Percentiles rank a stretch among this genome's conserved stretches.
These are phyloP conservation scores for Zosterops pallidus DNA, from an alignment of 2,113 vertebrate genomes.

Conservation along the genomic window DNA sequence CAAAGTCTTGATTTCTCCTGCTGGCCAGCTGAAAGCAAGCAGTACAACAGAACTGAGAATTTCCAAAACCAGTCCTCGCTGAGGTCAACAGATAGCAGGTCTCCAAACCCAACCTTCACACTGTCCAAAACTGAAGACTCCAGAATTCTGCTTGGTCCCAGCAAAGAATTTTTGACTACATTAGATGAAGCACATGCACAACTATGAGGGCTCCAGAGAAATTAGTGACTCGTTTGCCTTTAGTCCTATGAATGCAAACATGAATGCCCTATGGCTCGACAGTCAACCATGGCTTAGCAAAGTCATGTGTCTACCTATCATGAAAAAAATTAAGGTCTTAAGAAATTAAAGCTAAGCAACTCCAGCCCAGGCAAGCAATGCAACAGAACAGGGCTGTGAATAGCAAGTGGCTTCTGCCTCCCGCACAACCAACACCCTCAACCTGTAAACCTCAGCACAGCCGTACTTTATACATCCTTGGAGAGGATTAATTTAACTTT, in stretches of 20 bases:
- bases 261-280: not conserved
- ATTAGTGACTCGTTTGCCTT: not conserved
- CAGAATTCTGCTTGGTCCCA: not conserved
- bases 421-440: not conserved
- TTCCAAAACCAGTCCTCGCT: not conserved
- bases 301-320: not conserved
- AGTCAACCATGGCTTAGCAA: not conserved
- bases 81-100: not conserved
- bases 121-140: not conserved
- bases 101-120: not conserved
- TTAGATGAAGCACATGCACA: not conserved
- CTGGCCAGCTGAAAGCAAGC: not conserved
- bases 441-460: conserved; percentile 5
- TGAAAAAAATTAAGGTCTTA: not conserved
- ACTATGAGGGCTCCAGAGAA: not conserved
- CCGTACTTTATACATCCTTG: conserved; percentile 65
- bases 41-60: not conserved
- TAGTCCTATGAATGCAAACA: not conserved
- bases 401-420: not conserved
- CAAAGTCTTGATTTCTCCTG: not conserved
- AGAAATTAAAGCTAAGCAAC: not conserved
- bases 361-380: not conserved
- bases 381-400: not conserved
- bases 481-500: conserved; percentile 76
- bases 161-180: not conserved